A percentile compares a stretch with the other conserved stretches of the same genome.
Conservation (phyloP, 2,113 vertebrate genomes). For the Isichthys henryi region DNA sequence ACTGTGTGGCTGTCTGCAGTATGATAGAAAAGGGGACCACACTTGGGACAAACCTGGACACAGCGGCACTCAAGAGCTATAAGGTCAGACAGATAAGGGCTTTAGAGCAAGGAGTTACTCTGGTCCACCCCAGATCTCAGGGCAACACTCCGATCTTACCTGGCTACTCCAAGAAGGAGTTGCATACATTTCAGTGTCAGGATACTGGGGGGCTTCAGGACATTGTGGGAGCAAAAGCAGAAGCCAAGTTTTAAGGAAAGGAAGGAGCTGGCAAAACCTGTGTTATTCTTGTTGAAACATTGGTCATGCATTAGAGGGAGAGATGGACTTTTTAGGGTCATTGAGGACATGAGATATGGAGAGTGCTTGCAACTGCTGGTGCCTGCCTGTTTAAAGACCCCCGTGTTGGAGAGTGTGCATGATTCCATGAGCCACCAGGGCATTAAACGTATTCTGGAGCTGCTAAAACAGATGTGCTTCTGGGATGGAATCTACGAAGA, state of each 20-base stretch:
- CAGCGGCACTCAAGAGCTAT: background rate
- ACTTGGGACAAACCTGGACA: background rate
- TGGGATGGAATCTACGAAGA: background rate
- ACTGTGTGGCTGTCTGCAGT: background rate
- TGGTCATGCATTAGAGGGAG: background rate
- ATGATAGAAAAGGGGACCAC: background rate
- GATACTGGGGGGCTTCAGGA: background rate
- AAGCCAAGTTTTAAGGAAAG: background rate
- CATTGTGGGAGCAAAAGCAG: background rate
- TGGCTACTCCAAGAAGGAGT: background rate
- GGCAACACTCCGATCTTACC: background rate
- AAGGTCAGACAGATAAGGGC: background rate
- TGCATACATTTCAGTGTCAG: background rate
- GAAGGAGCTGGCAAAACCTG: background rate
- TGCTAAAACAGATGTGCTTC: background rate
- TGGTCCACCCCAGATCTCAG: background rate
- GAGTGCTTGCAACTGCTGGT: background rate
- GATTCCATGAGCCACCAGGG: background rate
- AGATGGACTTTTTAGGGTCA: background rate
- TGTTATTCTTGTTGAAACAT: background rate
- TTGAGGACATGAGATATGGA: background rate
- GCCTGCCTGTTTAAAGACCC: background rate
- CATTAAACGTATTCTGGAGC: background rate
- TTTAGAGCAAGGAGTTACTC: background rate
- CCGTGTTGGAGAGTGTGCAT: background rate